These are phyloP conservation scores for Salvelinus alpinus DNA, from an alignment of 2,113 vertebrate species.

Conservation along the genomic window DNA sequence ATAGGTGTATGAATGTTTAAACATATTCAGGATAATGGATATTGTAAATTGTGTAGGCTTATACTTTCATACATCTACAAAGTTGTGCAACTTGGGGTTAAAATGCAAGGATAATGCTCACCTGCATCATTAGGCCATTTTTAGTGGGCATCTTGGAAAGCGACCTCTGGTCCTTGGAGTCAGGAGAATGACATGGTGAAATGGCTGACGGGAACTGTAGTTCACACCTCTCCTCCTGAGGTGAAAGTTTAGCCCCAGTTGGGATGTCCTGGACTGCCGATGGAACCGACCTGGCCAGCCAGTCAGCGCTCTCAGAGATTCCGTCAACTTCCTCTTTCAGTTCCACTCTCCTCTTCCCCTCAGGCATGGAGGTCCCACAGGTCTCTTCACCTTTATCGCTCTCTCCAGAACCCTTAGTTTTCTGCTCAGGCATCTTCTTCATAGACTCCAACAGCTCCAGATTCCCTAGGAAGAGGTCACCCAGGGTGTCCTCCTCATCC, in stretches of 20 bases:
- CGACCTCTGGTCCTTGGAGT: slow-evolving; percentile 68
- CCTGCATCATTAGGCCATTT: slow-evolving; percentile 85
- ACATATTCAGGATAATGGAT: neutral
- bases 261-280: slow-evolving; percentile 31
- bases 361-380: slow-evolving; percentile 18
- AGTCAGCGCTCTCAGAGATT: slow-evolving; percentile 33
- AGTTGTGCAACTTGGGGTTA: too few relatives aligned
- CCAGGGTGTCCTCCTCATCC: slow-evolving; percentile 73
- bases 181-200: slow-evolving; percentile 43
- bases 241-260: slow-evolving; percentile 16
- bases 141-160: slow-evolving; percentile 74
- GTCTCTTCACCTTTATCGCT: slow-evolving; percentile 16
- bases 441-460: slow-evolving; percentile 75
- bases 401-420: slow-evolving; percentile 24
- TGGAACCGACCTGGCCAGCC: slow-evolving; percentile 12
- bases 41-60: too few relatives aligned
- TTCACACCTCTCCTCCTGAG: slow-evolving; percentile 40
- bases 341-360: slow-evolving; percentile 34
- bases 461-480: slow-evolving; percentile 74
- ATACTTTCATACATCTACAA: too few relatives aligned
- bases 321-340: slow-evolving; percentile 38
- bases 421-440: slow-evolving; percentile 71
- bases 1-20: neutral
- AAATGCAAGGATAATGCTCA: slow-evolving; percentile 28
- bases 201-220: slow-evolving; percentile 21